phyloP scores from a whole-genome alignment of 2,113 vertebrate genomes.

The Vidua macroura region DNA sequence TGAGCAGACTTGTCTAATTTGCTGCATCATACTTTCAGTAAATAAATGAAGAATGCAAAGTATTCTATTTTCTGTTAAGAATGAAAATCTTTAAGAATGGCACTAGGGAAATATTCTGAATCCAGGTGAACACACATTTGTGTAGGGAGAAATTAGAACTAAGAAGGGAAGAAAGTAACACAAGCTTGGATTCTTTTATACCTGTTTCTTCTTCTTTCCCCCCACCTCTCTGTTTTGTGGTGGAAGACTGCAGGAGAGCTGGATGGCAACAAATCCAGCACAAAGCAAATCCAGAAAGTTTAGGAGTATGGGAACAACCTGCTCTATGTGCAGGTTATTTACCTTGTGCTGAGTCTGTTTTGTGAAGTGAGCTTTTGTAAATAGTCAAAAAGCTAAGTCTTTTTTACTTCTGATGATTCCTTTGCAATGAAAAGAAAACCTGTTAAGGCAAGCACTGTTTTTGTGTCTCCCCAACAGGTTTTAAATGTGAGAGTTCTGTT shows the following conservation, averaged over 20 bases:
- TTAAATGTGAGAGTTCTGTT: neutral
- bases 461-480: neutral
- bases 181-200: neutral
- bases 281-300: neutral
- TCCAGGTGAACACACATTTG: neutral
- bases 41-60: neutral
- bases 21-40: neutral
- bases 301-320: neutral
- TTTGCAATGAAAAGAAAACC: neutral
- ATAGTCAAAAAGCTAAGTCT: neutral
- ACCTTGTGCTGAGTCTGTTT: neutral
- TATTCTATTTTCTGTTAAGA: neutral
- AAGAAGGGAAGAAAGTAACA: neutral
- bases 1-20: neutral
- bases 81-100: neutral
- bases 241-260: neutral
- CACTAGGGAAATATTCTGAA: neutral
- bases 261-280: neutral
- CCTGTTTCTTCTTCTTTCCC: neutral
- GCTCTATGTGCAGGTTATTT: neutral
- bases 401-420: neutral
- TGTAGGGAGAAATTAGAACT: neutral
- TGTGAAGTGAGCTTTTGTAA: neutral
- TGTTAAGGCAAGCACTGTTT: neutral
- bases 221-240: neutral